Conservation (phyloP, 1,140 invertebrate species). For the Gryon sp. region DNA sequence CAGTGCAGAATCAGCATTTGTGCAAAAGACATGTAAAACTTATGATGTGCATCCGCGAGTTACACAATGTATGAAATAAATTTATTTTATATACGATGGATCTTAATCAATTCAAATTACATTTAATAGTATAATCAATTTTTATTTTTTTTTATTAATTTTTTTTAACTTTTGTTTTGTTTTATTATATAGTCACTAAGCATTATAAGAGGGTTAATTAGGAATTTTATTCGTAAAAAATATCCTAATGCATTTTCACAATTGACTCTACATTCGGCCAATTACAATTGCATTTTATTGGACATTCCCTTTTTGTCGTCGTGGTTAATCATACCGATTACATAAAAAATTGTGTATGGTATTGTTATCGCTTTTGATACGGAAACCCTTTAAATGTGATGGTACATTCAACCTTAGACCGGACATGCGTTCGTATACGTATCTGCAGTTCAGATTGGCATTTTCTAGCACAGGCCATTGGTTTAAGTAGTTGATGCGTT, state of each 20-base stretch:
- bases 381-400: constrained; percentile 51
- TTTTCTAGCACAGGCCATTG: constrained; percentile 71
- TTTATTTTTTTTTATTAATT: no score
- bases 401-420: constrained; percentile 62
- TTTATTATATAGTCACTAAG: no score
- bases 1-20: no score
- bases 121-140: no score
- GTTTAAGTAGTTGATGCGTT: constrained; percentile 54
- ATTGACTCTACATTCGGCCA: background rate
- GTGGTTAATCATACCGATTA: constrained; percentile 31
- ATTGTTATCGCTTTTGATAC: constrained; percentile 27
- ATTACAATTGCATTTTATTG: background rate
- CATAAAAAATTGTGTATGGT: background rate
- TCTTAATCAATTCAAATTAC: no score
- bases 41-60: no score
- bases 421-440: constrained; percentile 25
- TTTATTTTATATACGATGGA: no score
- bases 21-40: no score
- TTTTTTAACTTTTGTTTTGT: no score
- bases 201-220: no score
- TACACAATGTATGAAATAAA: no score
- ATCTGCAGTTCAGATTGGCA: constrained; percentile 49
- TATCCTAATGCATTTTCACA: background rate
- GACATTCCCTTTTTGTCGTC: constrained; percentile 12
- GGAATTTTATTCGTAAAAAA: background rate